Evolutionary conservation across 92 coral and sea anemone genomes (phyloP).

Genomic region (Umimayanthus chanpuru): DNA sequence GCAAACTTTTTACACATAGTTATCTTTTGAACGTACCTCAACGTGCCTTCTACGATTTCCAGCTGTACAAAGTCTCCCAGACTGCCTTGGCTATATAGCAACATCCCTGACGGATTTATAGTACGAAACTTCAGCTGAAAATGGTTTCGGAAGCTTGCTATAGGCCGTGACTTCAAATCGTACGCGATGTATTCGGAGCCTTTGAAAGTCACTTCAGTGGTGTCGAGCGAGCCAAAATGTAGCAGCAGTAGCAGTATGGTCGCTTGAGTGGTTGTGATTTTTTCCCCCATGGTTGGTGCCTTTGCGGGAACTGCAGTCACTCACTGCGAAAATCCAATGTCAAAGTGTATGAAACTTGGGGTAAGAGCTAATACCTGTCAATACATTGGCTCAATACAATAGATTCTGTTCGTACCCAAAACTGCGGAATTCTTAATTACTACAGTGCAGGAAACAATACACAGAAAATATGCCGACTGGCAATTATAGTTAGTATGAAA

Average conservation of each 20-base stretch:
- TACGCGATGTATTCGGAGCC: constrained; percentile 25
- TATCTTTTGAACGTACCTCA: background rate
- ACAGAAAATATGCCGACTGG: constrained; percentile 3
- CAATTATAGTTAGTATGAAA: background rate
- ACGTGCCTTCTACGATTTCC: constrained; percentile 15
- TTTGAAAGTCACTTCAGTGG: background rate
- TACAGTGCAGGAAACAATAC: background rate
- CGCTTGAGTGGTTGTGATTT: background rate
- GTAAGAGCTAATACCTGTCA: background rate
- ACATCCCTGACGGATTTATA: constrained; percentile 1
- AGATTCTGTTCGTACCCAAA: constrained; percentile 10
- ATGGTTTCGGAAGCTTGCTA: constrained; percentile 19
- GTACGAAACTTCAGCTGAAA: constrained; percentile 16
- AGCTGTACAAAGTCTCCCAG: constrained; percentile 7
- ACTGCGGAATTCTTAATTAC: constrained; percentile 18
- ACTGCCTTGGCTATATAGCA: constrained; percentile 3
- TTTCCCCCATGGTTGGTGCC: constrained; percentile 14
- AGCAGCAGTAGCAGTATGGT: background rate
- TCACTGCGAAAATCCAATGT: constrained; percentile 8
- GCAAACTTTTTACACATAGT: background rate
- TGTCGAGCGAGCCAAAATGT: background rate
- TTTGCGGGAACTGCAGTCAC: background rate
- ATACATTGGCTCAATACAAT: background rate
- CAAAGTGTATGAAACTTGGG: background rate
- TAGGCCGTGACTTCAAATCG: background rate